phyloP scores from a whole-genome alignment of 1,140 invertebrate genomes.

The Lethrus apterus region DNA sequence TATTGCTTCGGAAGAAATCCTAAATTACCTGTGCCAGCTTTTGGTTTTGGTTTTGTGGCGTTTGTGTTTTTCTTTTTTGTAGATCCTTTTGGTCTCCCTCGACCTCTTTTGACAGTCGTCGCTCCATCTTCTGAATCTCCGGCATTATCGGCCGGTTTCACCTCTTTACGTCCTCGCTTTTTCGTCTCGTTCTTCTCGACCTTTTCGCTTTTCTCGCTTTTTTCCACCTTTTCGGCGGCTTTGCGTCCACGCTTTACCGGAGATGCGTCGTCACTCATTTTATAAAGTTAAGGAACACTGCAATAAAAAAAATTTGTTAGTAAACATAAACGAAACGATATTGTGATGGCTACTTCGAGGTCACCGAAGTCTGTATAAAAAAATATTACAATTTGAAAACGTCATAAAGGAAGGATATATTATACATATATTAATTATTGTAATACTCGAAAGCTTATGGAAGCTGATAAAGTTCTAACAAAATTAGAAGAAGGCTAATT shows the following conservation, averaged over 20 bases:
- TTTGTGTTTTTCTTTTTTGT: constrained; percentile 14
- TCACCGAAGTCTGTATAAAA: too few relatives aligned
- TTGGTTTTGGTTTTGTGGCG: constrained; percentile 8
- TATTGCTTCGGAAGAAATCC: neutral
- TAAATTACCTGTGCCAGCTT: constrained; percentile 8
- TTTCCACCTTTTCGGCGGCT: constrained; percentile 7
- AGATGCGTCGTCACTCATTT: constrained; percentile 7
- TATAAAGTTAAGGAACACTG: too few relatives aligned
- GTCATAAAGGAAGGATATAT: too few relatives aligned
- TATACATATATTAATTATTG: too few relatives aligned
- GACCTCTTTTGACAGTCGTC: constrained; percentile 9
- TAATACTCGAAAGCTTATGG: too few relatives aligned
- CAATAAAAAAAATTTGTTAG: too few relatives aligned
- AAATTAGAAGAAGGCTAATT: too few relatives aligned
- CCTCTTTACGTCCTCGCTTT: constrained; percentile 4
- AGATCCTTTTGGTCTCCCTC: constrained; percentile 12
- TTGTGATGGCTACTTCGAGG: too few relatives aligned
- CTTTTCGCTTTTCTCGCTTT: constrained; percentile 7
- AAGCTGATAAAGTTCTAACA: too few relatives aligned
- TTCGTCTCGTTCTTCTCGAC: constrained; percentile 8
- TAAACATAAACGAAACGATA: too few relatives aligned
- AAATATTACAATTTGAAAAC: too few relatives aligned
- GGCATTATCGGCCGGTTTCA: neutral
- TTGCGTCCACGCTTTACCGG: constrained; percentile 8
- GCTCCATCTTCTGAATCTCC: constrained; percentile 11